These are phyloP conservation scores for Blastobasis adustella DNA, from an alignment of 2,888 invertebrate genomes.

Conservation along the genomic window DNA sequence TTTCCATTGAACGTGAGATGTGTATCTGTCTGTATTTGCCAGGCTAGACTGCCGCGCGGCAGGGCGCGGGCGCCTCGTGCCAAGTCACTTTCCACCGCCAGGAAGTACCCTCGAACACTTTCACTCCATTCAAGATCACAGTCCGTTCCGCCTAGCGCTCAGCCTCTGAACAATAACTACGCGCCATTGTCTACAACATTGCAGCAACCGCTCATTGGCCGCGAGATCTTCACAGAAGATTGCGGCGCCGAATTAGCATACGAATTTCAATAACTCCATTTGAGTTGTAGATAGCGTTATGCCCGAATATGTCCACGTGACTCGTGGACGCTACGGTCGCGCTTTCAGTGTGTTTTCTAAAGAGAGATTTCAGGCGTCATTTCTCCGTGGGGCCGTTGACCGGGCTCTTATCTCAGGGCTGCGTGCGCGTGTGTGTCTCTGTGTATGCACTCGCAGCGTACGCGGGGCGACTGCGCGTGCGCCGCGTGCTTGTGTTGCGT, in stretches of 20 bases:
- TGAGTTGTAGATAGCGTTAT: conserved; percentile 1
- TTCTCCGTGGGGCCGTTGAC: conserved; percentile 56
- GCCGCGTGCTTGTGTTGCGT: conserved; percentile 26
- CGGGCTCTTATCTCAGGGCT: conserved; percentile 50
- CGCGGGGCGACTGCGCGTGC: conserved; percentile 35
- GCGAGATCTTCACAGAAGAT: conserved; percentile 1
- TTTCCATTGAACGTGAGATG: conserved; percentile 42
- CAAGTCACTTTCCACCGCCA: conserved; percentile 58
- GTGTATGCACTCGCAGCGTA: conserved; percentile 37
- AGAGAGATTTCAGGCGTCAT: conserved; percentile 60
- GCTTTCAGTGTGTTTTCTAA: conserved; percentile 33
- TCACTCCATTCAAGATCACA: conserved; percentile 69
- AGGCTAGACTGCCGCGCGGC: conserved; percentile 27
- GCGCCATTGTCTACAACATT: conserved; percentile 32
- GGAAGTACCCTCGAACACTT: conserved; percentile 64
- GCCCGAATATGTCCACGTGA: neutral
- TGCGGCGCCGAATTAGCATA: neutral
- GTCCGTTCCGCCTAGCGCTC: conserved; percentile 47
- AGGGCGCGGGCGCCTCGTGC: conserved; percentile 27
- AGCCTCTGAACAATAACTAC: conserved; percentile 36
- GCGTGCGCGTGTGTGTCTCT: conserved; percentile 24
- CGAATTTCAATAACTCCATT: conserved; percentile 1
- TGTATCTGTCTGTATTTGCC: conserved; percentile 31
- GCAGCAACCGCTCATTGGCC: conserved; percentile 20
- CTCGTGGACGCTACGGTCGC: conserved; percentile 3